phyloP scores from a whole-genome alignment of 1,140 invertebrate genomes.

The Aethina tumida region DNA sequence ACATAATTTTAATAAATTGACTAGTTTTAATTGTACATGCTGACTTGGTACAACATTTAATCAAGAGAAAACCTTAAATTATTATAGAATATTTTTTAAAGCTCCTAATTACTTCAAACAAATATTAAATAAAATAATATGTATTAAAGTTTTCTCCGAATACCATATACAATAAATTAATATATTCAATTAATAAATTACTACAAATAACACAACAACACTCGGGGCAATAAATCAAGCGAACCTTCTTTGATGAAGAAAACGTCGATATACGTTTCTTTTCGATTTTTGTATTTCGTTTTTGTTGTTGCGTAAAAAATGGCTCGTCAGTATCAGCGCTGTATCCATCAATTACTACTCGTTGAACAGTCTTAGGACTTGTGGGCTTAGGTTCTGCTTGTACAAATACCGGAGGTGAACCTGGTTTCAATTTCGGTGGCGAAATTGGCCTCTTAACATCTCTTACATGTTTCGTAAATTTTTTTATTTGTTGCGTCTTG shows the following conservation, averaged over 20 bases:
- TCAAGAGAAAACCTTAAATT: too few species aligned
- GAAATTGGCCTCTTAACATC: conserved; percentile 20
- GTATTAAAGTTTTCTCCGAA: too few species aligned
- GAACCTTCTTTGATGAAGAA: conserved; percentile 34
- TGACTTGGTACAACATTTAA: too few species aligned
- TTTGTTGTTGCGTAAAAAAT: conserved; percentile 32
- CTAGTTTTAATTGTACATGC: too few species aligned
- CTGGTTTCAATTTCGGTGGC: conserved; percentile 38
- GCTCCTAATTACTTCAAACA: too few species aligned
- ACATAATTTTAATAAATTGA: too few species aligned
- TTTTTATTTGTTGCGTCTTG: conserved; percentile 25
- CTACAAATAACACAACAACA: conserved; percentile 4
- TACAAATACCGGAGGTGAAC: conserved; percentile 44
- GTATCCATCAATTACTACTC: conserved; percentile 45
- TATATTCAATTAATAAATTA: background rate
- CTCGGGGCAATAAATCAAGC: conserved; percentile 17
- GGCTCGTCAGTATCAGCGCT: conserved; percentile 64
- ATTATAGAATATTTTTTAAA: too few species aligned
- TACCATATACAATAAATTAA: background rate
- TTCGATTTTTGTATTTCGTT: conserved; percentile 23
- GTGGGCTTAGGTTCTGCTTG: conserved; percentile 41
- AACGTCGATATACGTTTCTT: conserved; percentile 19
- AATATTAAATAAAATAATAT: too few species aligned
- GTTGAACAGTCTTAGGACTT: conserved; percentile 47
- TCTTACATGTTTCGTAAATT: conserved; percentile 23